phyloP scores from a whole-genome alignment of 2,888 invertebrate species.

The Caradrina kadenii region DNA sequence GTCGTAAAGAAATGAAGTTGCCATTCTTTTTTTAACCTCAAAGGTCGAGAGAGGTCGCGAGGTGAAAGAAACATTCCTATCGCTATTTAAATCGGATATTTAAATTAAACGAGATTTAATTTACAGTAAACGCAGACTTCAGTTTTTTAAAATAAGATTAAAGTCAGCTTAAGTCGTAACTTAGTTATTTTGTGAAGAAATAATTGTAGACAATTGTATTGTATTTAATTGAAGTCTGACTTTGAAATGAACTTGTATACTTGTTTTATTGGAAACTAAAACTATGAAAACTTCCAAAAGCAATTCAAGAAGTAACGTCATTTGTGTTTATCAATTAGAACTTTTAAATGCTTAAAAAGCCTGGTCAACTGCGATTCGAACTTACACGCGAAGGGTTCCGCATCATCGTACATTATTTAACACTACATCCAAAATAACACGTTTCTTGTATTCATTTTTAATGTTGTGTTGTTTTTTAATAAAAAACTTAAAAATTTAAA shows the following conservation, averaged over 20 bases:
- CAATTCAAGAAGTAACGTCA: too few species aligned
- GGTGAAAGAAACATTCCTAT: background rate
- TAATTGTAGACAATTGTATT: constrained; percentile 30
- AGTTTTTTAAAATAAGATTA: constrained; percentile 12
- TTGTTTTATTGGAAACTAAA: too few species aligned
- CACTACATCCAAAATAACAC: too few species aligned
- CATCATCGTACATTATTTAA: too few species aligned
- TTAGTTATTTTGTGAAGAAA: constrained; percentile 6
- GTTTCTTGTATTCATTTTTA: too few species aligned
- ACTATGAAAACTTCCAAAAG: too few species aligned
- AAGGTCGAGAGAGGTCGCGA: background rate
- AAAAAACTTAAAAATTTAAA: too few species aligned
- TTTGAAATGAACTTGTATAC: constrained; percentile 26
- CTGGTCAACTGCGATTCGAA: too few species aligned
- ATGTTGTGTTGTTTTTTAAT: too few species aligned
- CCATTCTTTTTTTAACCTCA: background rate
- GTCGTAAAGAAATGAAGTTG: background rate
- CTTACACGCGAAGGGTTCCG: too few species aligned
- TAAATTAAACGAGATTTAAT: constrained; percentile 20
- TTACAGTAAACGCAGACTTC: constrained; percentile 5
- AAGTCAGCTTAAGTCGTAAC: constrained; percentile 22
- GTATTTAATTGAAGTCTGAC: constrained; percentile 30
- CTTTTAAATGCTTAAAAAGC: too few species aligned
- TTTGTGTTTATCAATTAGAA: too few species aligned
- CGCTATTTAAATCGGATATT: background rate